Evolutionary conservation across 2,888 invertebrate genomes (phyloP).

Genomic region (Trisateles emortualis): DNA sequence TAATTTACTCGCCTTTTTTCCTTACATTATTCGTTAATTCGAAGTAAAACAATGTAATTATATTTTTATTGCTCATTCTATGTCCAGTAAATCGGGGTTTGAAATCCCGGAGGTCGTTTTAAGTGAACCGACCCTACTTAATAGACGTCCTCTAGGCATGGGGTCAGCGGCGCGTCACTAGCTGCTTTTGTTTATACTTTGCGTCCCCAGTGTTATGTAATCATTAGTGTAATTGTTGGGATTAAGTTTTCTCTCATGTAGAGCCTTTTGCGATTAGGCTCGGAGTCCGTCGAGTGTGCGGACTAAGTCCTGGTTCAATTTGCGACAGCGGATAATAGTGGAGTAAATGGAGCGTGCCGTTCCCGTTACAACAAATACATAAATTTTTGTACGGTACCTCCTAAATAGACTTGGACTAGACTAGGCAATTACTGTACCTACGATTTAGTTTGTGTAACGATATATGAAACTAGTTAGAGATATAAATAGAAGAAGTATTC

Average conservation of each 20-base stretch:
- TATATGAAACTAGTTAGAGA: background rate
- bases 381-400: conserved; percentile 36
- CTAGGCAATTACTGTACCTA: conserved; percentile 18
- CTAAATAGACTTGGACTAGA: conserved; percentile 29
- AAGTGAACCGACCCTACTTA: conserved; percentile 78
- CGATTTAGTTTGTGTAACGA: conserved; percentile 10
- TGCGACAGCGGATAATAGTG: conserved; percentile 46
- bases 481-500: background rate
- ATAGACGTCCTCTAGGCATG: conserved; percentile 74
- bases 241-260: conserved; percentile 62
- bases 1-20: conserved; percentile 65
- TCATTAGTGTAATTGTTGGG: conserved; percentile 68
- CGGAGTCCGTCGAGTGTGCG: conserved; percentile 34
- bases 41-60: conserved; percentile 79
- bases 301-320: conserved; percentile 47
- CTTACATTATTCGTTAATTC: conserved; percentile 69
- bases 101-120: conserved; percentile 76
- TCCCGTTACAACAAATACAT: conserved; percentile 37
- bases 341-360: conserved; percentile 34
- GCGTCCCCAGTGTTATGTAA: conserved; percentile 71
- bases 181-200: conserved; percentile 71
- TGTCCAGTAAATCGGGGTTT: conserved; percentile 80
- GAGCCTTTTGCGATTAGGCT: conserved; percentile 54
- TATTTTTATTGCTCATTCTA: conserved; percentile 83
- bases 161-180: conserved; percentile 62